Base-by-base conservation (phyloP, 2,113 vertebrate genomes). In the Corydoras maculifer region DNA sequence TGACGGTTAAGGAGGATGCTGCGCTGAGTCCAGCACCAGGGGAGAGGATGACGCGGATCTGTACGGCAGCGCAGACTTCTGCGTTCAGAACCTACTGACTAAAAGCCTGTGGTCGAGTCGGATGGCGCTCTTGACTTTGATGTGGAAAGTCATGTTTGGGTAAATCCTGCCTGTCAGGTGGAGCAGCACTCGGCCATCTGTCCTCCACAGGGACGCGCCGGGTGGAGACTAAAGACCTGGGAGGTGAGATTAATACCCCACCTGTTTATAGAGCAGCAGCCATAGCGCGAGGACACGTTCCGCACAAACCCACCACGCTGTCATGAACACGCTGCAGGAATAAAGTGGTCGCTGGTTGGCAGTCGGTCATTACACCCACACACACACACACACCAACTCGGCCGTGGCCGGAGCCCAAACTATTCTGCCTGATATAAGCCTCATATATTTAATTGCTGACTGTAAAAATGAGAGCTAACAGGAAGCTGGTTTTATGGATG, bases 61-160 rank as follows among this genome's bases (percentile, higher is more conserved):
- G 51, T 53, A 53, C 5, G 13, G 5, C 10, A 53, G 51, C 3
- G 3, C 9, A 1, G 51, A 53, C 3, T 53, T 53, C 51, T 43
- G 2, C 35, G 5, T 12, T 53, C 51, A 12, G 51, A 53, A 53
- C 51, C 51, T 10, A 14, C 51, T 12, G 10, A 12, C 10, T 53
- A 53, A 14, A 53, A 53, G 13, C 13, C 35, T 8, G 35, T 43
- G 35, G 18, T 25, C 18, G 18, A 25, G 18, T 25, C 18, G 18
- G 18, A 25, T 25, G 18, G 49, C 49, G 49, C 11, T 50, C 11
- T 11, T 8, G 49, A 53, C 64, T 66, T 66, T 66, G 64, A 66
- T 66, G 18, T 53, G 64, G 64, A 50, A 48, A 66, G 64, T 66
- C 64, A 66, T 50, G 54, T 66, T 66, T 51, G 49, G 54, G 51